Evolutionary conservation across 2,888 invertebrate species (phyloP).

Genomic region (Alsophila aescularia): DNA sequence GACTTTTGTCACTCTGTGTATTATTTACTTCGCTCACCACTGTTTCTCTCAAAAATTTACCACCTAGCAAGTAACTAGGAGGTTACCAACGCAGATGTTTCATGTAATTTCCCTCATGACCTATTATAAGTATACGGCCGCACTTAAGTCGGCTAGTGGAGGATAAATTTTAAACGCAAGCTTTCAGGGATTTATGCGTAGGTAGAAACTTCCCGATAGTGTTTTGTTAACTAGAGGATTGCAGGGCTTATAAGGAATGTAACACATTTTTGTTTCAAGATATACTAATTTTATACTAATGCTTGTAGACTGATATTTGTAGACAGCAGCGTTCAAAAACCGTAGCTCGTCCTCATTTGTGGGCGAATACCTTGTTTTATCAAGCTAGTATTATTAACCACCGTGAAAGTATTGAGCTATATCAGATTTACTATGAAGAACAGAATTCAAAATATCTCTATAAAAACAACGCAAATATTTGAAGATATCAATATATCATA

Average conservation of each 20-base stretch:
- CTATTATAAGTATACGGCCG: slow-evolving; percentile 48
- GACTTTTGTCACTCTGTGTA: too few relatives aligned
- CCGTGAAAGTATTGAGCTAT: too few relatives aligned
- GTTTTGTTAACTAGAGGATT: slow-evolving; percentile 31
- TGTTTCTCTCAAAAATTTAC: slow-evolving; percentile 50
- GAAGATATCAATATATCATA: too few relatives aligned
- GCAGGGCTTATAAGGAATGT: background rate
- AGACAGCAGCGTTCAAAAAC: too few relatives aligned
- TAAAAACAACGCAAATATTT: too few relatives aligned
- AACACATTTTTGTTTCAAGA: background rate
- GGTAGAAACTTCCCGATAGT: slow-evolving; percentile 33
- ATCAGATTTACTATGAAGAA: too few relatives aligned
- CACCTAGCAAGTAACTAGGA: slow-evolving; percentile 43
- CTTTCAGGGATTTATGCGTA: slow-evolving; percentile 39
- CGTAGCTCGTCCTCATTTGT: too few relatives aligned
- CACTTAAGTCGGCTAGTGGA: slow-evolving; percentile 40
- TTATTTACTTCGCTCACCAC: slow-evolving; percentile 65
- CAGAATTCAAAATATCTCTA: too few relatives aligned
- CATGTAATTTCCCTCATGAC: slow-evolving; percentile 48
- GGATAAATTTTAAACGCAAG: slow-evolving; percentile 46
- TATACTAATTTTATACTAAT: too few relatives aligned
- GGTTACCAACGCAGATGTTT: slow-evolving; percentile 43
- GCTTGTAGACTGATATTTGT: too few relatives aligned
- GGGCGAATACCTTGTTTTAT: too few relatives aligned
- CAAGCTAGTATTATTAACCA: too few relatives aligned